These are phyloP conservation scores for Schizaphis graminum DNA, from an alignment of 2,888 invertebrate genomes.

Conservation along the genomic window DNA sequence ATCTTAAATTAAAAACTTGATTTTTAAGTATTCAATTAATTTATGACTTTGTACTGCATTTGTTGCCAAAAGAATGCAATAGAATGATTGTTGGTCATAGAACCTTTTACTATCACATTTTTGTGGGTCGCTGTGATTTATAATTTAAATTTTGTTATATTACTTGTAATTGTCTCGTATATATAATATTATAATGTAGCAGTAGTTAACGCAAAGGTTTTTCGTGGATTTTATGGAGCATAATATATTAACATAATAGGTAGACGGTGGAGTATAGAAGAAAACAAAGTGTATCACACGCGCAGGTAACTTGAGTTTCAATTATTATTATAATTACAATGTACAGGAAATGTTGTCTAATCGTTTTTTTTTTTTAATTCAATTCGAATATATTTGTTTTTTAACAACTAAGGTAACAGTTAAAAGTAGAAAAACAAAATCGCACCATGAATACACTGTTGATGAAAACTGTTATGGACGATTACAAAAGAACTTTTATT, in stretches of 20 bases:
- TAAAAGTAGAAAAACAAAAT: neutral
- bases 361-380: neutral
- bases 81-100: too few relatives aligned
- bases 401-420: neutral
- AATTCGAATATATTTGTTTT: neutral
- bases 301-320: neutral
- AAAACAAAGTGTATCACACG: neutral
- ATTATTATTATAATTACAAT: neutral
- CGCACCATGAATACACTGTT: neutral
- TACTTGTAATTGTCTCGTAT: neutral
- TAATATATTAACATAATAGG: neutral
- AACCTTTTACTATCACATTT: too few relatives aligned
- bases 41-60: too few relatives aligned
- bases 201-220: neutral
- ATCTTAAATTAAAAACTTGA: too few relatives aligned
- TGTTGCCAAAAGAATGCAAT: too few relatives aligned
- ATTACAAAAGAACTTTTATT: conserved; percentile 33
- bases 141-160: neutral
- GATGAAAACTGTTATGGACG: neutral
- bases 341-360: neutral
- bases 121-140: too few relatives aligned
- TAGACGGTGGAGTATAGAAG: neutral
- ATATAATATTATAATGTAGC: neutral
- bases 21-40: too few relatives aligned
- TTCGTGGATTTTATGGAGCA: neutral